A percentile compares a stretch with the other conserved stretches of the same genome.
These are phyloP conservation scores for Drosophila nr. perissopoda DNA, from an alignment of 2,888 invertebrate species.

Conservation along the genomic window DNA sequence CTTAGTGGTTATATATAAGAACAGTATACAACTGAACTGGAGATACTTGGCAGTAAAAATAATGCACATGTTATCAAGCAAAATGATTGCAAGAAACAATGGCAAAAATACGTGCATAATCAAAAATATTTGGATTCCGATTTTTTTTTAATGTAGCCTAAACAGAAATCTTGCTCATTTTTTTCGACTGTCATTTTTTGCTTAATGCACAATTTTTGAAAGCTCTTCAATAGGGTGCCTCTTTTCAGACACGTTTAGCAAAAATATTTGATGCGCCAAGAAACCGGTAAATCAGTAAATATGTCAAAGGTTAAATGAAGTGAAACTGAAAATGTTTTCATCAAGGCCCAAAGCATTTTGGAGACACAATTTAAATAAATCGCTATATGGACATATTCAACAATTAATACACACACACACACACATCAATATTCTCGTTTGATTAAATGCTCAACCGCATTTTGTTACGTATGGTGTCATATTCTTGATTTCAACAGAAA, in stretches of 20 bases:
- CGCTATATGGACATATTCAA: neutral
- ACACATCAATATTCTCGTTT: neutral
- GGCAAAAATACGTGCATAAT: conserved; percentile 7
- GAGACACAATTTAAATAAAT: conserved; percentile 23
- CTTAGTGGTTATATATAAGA: neutral
- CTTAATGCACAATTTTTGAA: conserved; percentile 2
- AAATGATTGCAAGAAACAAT: neutral
- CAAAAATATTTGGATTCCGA: neutral
- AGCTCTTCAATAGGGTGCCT: conserved; percentile 2
- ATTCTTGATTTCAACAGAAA: conserved; percentile 45
- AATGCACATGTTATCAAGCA: neutral
- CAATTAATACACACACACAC: neutral
- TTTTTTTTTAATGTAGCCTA: neutral
- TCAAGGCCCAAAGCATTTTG: conserved; percentile 25
- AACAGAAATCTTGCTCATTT: conserved; percentile 1
- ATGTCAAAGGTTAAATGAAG: conserved; percentile 30
- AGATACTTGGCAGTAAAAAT: neutral
- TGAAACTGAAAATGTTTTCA: conserved; percentile 2
- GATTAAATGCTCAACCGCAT: conserved; percentile 11
- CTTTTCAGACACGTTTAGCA: conserved; percentile 5
- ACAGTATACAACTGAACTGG: neutral
- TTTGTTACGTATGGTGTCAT: conserved; percentile 41
- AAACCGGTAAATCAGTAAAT: conserved; percentile 18
- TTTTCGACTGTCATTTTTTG: neutral
- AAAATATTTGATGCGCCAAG: conserved; percentile 18